Evolutionary conservation across 1,140 invertebrate species (phyloP).

Genomic region (Orchestia grillus): DNA sequence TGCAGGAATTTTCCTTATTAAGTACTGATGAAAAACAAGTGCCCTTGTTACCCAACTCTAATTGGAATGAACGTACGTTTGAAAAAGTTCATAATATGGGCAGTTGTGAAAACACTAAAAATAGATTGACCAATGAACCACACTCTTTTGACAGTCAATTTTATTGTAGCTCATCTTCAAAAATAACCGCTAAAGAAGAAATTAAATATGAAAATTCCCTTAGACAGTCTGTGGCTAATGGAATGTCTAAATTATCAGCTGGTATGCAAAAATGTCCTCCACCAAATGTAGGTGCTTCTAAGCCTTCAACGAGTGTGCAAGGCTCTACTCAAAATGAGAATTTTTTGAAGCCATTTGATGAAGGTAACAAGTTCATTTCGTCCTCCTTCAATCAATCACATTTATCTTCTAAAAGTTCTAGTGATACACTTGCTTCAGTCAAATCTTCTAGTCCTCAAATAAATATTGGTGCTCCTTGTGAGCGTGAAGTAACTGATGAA

Average conservation of each 20-base stretch:
- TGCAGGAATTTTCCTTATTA: not conserved
- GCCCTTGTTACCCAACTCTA: not conserved
- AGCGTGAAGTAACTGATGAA: not conserved
- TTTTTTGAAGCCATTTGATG: not conserved
- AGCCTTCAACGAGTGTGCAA: not conserved
- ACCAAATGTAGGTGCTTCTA: not conserved
- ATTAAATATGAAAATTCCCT: not conserved
- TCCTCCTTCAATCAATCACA: not conserved
- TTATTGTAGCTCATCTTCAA: not conserved
- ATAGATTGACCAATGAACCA: not conserved
- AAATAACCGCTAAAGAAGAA: not conserved
- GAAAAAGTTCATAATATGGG: not conserved
- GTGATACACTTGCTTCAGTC: not conserved
- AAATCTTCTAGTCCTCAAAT: conserved; percentile 14
- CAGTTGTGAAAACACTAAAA: not conserved
- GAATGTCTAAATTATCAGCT: not conserved
- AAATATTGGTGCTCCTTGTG: not conserved
- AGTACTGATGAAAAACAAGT: not conserved
- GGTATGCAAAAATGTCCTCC: not conserved
- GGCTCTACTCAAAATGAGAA: not conserved
- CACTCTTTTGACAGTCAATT: not conserved
- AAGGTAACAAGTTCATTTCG: not conserved
- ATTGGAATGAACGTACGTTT: not conserved
- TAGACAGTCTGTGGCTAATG: not conserved
- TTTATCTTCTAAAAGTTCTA: not conserved